These are phyloP conservation scores for Diadema setosum DNA, from an alignment of 35 echinoderm and acorn worm genomes.

Conservation along the genomic window DNA sequence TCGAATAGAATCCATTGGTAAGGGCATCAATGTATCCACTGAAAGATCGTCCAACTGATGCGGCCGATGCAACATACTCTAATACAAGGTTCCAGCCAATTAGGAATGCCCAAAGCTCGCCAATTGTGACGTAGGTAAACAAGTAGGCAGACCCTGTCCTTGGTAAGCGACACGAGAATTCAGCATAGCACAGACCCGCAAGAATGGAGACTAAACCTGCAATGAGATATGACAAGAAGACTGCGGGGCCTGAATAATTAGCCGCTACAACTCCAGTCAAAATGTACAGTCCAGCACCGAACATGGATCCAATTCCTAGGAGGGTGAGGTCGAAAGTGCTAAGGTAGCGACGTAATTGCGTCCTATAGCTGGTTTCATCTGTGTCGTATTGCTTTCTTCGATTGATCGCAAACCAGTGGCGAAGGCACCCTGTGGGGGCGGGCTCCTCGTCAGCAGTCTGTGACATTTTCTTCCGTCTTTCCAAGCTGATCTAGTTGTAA, in stretches of 20 bases:
- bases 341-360: slow-evolving; percentile 6
- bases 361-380: background rate
- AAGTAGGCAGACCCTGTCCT: slow-evolving; percentile 47
- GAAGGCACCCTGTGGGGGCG: background rate
- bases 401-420: background rate
- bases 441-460: too few relatives aligned
- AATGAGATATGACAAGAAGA: slow-evolving; percentile 21
- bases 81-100: slow-evolving; percentile 58
- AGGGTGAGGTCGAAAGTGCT: slow-evolving; percentile 25
- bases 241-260: slow-evolving; percentile 31
- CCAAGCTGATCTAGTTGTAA: too few relatives aligned
- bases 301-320: slow-evolving; percentile 26
- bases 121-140: slow-evolving; percentile 44
- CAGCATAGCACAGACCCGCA: slow-evolving; percentile 44
- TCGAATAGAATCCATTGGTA: background rate
- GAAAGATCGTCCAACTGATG: slow-evolving; percentile 16
- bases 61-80: slow-evolving; percentile 29
- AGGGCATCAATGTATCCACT: slow-evolving; percentile 58
- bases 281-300: slow-evolving; percentile 44
- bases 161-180: slow-evolving; percentile 33
- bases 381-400: background rate
- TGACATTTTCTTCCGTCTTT: too few relatives aligned
- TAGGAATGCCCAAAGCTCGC: slow-evolving; percentile 50
- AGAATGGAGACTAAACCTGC: slow-evolving; percentile 24
- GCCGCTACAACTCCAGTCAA: slow-evolving; percentile 46